A percentile compares a stretch with the other conserved stretches of the same genome.
Evolutionary conservation across 2,888 invertebrate species (phyloP).

Genomic region (Drosophila koepferae): DNA sequence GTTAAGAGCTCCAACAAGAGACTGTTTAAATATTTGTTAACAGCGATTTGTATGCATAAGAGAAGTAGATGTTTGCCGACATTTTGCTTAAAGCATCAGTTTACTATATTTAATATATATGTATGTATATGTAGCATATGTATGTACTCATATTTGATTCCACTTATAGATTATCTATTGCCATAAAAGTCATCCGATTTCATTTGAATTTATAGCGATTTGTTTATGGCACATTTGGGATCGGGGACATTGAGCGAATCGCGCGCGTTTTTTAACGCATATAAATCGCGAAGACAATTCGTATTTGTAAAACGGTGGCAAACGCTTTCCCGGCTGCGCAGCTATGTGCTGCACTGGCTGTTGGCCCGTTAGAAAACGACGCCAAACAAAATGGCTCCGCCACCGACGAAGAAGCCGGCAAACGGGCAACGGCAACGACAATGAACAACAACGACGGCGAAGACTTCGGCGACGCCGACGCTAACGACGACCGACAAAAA

Average conservation of each 20-base stretch:
- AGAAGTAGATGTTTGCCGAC: conserved; percentile 4
- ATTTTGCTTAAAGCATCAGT: not conserved
- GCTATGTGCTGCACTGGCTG: conserved; percentile 74
- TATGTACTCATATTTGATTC: not conserved
- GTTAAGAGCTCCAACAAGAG: conserved; percentile 7
- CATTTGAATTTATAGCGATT: conserved; percentile 3
- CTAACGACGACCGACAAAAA: conserved; percentile 71
- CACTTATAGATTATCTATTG: not conserved
- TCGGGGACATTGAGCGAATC: conserved; percentile 28
- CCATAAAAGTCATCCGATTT: not conserved
- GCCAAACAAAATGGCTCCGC: conserved; percentile 79
- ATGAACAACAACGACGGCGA: not conserved
- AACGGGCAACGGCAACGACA: conserved; percentile 16
- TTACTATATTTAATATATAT: not conserved
- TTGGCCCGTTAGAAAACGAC: conserved; percentile 79
- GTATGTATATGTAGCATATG: not conserved
- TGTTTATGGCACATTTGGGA: conserved; percentile 23
- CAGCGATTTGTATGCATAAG: conserved; percentile 10
- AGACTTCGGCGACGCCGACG: conserved; percentile 15
- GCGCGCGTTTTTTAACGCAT: conserved; percentile 56
- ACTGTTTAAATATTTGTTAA: conserved; percentile 11
- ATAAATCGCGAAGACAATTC: conserved; percentile 16
- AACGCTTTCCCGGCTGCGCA: conserved; percentile 32
- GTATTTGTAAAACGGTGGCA: not conserved
- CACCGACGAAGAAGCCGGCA: conserved; percentile 18